phyloP scores from a whole-genome alignment of 2,113 vertebrate species.

The Perca fluviatilis region DNA sequence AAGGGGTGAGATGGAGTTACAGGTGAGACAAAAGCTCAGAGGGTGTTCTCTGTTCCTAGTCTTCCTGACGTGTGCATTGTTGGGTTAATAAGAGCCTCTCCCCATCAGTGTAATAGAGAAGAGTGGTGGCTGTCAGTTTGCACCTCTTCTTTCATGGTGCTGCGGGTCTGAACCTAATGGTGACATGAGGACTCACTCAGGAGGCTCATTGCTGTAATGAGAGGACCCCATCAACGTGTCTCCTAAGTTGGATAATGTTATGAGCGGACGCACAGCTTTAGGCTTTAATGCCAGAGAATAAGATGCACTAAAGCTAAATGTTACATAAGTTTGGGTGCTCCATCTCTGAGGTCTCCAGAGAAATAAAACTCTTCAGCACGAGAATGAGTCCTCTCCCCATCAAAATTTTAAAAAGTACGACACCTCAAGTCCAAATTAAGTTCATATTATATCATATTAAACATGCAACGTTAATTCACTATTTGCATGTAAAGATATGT shows the following conservation, averaged over 20 bases:
- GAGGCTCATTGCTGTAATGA: constrained; percentile 66
- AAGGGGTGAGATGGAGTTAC: constrained; percentile 64
- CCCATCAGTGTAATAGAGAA: constrained; percentile 75
- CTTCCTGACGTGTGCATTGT: constrained; percentile 66
- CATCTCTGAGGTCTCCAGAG: constrained; percentile 7
- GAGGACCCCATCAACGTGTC: constrained; percentile 47
- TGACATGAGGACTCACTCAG: constrained; percentile 75
- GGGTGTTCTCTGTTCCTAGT: constrained; percentile 64
- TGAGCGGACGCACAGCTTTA: constrained; percentile 36
- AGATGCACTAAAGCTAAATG: constrained; percentile 49
- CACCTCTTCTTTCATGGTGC: constrained; percentile 72
- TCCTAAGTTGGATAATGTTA: constrained; percentile 61
- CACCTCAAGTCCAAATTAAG: background rate
- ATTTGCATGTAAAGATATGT: background rate
- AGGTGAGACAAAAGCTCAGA: constrained; percentile 71
- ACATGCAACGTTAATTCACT: background rate
- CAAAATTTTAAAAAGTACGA: background rate
- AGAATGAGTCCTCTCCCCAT: background rate
- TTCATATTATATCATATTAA: background rate
- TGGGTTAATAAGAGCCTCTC: constrained; percentile 63
- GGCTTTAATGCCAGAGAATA: constrained; percentile 46
- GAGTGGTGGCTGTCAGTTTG: constrained; percentile 66
- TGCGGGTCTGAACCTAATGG: constrained; percentile 55
- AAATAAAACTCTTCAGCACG: background rate
- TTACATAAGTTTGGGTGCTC: constrained; percentile 30